Conservation (phyloP, 2,797 vertebrate genomes). For the Uromys caudimaculatus region DNA sequence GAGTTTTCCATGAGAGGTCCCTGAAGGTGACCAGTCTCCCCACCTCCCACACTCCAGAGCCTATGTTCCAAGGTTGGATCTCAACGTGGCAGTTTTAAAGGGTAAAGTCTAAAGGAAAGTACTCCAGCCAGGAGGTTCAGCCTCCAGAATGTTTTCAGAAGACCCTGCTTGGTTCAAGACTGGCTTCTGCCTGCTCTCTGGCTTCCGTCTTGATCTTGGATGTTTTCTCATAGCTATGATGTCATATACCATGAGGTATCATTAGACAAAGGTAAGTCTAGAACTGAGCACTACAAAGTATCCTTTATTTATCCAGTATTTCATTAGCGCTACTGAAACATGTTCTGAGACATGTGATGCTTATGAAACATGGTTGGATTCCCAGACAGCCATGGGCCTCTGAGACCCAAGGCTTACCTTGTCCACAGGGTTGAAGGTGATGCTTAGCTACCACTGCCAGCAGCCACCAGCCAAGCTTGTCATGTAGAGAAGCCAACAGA, state of each 20-base stretch:
- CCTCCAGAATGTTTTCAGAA: background rate
- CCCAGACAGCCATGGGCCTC: background rate
- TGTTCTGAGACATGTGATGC: background rate
- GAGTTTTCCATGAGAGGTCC: background rate
- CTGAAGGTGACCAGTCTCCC: background rate
- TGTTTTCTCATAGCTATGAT: background rate
- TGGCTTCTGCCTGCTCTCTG: background rate
- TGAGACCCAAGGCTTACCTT: background rate
- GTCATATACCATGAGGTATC: background rate
- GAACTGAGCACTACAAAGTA: too few species aligned
- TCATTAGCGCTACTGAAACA: background rate
- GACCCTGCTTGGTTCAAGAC: background rate
- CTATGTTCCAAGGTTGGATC: background rate
- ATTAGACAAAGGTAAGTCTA: background rate
- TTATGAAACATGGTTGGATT: background rate
- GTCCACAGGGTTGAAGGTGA: background rate
- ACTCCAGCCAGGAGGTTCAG: background rate
- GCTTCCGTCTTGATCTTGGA: too few species aligned
- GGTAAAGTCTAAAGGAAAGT: background rate
- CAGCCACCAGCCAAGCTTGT: background rate
- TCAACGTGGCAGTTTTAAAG: background rate
- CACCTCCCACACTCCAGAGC: background rate
- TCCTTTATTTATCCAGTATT: background rate
- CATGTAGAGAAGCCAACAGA: background rate
- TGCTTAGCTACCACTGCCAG: background rate